phyloP scores from a whole-genome alignment of 2,113 vertebrate genomes.

The Rhea pennata region DNA sequence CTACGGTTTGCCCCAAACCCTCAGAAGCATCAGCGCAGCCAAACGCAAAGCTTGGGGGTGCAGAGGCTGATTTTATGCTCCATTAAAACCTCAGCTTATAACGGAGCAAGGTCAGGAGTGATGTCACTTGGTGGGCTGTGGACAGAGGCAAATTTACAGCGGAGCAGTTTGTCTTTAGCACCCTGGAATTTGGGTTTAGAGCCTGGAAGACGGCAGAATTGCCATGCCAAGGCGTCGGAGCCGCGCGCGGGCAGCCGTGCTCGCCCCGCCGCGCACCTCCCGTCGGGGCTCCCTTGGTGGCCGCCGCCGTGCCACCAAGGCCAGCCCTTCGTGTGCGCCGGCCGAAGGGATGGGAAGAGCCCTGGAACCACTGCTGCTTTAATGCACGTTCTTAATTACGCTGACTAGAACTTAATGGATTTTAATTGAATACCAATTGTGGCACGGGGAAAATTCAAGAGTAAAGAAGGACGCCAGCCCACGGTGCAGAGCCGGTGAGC shows the following conservation, averaged over 20 bases:
- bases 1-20: conserved; percentile 21
- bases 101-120: not conserved
- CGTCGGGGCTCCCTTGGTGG: accelerated
- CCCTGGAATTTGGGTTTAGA: not conserved
- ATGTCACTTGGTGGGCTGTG: conserved; percentile 24
- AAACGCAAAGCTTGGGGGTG: not conserved
- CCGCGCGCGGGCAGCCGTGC: accelerated
- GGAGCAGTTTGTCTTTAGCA: not conserved
- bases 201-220: not conserved
- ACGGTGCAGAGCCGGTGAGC: accelerated
- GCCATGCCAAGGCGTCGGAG: not conserved
- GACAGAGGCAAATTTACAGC: not conserved
- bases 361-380: not conserved
- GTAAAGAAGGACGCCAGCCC: not conserved
- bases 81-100: conserved; percentile 22
- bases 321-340: not conserved
- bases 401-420: not conserved
- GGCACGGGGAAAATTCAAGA: accelerated
- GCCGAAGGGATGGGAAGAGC: accelerated
- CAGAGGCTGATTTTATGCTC: conserved; percentile 58
- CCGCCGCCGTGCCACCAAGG: accelerated
- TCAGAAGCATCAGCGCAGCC: not conserved
- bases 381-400: not conserved
- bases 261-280: accelerated
- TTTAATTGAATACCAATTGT: not conserved